These are phyloP conservation scores for Coptodon bakossiorum DNA, from an alignment of 2,113 vertebrate genomes.

Conservation along the genomic window DNA sequence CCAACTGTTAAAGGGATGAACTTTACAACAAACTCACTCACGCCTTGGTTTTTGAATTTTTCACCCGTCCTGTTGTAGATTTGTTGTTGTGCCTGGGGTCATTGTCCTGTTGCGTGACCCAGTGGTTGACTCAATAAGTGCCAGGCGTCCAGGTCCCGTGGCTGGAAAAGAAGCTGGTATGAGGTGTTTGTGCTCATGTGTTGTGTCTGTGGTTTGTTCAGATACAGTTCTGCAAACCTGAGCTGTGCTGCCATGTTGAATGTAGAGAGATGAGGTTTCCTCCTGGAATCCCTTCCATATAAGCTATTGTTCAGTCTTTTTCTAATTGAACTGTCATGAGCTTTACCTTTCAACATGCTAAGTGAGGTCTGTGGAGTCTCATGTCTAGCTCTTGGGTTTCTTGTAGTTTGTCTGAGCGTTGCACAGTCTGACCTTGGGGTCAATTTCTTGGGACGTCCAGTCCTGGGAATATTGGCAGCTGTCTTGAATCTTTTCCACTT, in stretches of 20 bases:
- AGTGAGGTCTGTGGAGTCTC: not conserved
- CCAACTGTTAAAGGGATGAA: rapidly evolving
- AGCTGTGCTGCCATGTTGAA: not conserved
- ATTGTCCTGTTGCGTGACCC: not conserved
- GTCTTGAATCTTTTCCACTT: not conserved
- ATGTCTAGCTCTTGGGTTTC: not conserved
- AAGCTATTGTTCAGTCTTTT: not conserved
- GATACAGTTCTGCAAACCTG: rapidly evolving
- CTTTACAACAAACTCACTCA: not conserved
- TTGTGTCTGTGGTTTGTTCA: not conserved
- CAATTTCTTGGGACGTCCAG: not conserved
- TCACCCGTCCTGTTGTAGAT: not conserved
- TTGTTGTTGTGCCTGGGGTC: not conserved
- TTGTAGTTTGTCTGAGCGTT: not conserved
- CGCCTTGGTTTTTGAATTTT: not conserved
- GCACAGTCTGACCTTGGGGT: not conserved
- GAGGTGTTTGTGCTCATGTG: not conserved
- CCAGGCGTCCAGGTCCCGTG: rapidly evolving
- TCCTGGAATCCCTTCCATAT: not conserved
- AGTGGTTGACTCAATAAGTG: not conserved
- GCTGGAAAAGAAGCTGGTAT: not conserved
- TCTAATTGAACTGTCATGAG: not conserved
- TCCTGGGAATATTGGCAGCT: not conserved
- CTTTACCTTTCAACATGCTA: not conserved
- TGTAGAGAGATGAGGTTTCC: not conserved